A percentile compares a stretch with the other conserved stretches of the same genome.
Evolutionary conservation across 2,113 vertebrate genomes (phyloP).

Genomic region (Odontesthes bonariensis): DNA sequence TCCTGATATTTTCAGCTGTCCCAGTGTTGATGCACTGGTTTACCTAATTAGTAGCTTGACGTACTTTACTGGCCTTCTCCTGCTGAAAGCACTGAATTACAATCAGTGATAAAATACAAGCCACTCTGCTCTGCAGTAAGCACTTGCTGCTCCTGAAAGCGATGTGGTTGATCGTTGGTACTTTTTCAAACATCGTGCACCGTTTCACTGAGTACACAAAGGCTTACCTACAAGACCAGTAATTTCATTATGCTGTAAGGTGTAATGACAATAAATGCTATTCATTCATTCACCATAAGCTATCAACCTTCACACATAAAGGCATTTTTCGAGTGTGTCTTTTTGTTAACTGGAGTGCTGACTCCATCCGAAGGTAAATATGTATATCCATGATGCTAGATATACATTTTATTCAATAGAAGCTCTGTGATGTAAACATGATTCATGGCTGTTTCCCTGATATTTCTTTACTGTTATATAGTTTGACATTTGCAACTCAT

Average conservation of each 20-base stretch:
- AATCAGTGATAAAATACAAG: conserved; percentile 34
- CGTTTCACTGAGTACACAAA: conserved; percentile 46
- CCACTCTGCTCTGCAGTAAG: not conserved
- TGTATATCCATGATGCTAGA: not conserved
- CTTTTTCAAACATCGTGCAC: conserved; percentile 22
- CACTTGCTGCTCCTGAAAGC: conserved; percentile 19
- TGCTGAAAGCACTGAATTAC: conserved; percentile 43
- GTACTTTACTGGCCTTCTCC: conserved; percentile 17
- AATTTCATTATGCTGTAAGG: too few species aligned
- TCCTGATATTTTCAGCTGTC: conserved; percentile 1
- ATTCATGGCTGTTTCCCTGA: conserved; percentile 20
- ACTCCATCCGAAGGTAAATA: conserved; percentile 27
- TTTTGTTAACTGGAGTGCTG: conserved; percentile 34
- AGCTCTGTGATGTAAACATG: conserved; percentile 3
- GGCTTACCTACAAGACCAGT: conserved; percentile 30
- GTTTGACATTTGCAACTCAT: conserved; percentile 52
- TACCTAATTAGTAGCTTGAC: conserved; percentile 31
- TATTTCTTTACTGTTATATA: not conserved
- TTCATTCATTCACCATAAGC: too few species aligned
- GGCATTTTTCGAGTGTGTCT: conserved; percentile 34
- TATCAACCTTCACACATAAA: conserved; percentile 62
- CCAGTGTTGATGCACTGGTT: conserved; percentile 15
- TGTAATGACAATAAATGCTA: too few species aligned
- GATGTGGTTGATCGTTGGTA: too few species aligned
- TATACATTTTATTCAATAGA: conserved; percentile 5